These are phyloP conservation scores for Variabilichromis moorii DNA, from an alignment of 2,113 vertebrate genomes.

Conservation along the genomic window DNA sequence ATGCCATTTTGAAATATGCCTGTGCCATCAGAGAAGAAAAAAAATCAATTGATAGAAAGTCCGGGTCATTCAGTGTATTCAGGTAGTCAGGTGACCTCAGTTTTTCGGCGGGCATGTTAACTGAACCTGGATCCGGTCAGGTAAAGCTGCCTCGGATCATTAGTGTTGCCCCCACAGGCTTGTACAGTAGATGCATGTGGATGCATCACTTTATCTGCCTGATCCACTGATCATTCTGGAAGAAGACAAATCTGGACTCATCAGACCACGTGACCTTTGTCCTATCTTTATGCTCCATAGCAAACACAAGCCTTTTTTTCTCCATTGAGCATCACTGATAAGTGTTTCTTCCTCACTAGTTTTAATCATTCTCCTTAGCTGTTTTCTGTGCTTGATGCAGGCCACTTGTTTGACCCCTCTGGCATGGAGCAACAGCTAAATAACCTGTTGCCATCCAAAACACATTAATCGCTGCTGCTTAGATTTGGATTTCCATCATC, in stretches of 20 bases:
- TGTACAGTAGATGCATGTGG: background rate
- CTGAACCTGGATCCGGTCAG: background rate
- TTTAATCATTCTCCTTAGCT: background rate
- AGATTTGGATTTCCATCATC: background rate
- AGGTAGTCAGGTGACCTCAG: background rate
- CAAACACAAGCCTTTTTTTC: background rate
- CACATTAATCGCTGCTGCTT: background rate
- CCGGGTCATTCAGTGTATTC: rapidly evolving
- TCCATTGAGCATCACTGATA: rapidly evolving
- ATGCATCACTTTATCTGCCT: background rate
- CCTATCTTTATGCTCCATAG: background rate
- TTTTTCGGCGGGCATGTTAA: rapidly evolving
- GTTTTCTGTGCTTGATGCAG: background rate
- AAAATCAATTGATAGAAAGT: background rate
- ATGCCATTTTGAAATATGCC: background rate
- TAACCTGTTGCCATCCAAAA: background rate
- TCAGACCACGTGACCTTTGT: background rate
- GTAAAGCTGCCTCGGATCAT: background rate
- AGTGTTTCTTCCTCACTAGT: background rate
- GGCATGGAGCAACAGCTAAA: background rate
- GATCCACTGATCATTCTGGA: background rate
- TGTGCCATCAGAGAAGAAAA: background rate
- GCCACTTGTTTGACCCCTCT: background rate
- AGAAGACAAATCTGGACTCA: background rate
- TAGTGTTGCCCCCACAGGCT: background rate